Evolutionary conservation across 2,797 vertebrate species (phyloP), one percentile per base, ranked within the genome.

Genomic region (Percopsis omiscomaycus): DNA sequence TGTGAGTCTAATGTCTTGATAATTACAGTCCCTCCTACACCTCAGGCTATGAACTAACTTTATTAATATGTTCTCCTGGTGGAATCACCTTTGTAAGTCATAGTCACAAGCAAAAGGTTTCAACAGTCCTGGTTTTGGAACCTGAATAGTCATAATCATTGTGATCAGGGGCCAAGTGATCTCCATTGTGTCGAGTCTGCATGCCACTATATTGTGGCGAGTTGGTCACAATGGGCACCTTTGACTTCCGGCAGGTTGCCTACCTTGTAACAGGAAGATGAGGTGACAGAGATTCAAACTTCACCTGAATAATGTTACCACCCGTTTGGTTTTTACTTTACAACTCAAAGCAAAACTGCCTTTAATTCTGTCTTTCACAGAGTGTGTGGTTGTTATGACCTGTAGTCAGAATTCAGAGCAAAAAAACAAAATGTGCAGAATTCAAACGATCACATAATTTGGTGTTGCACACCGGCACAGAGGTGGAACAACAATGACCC

Each of bases 111-210:
- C 65, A 52, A n/a, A n/a, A 62, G 65, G 73, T 76, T 78, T 75
- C 79, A 85, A 88, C 77, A 55, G 73, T 50, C 51, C 37, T 71
- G 37, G 68, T 83, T 83, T 82, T 75, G 80, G 84, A 86, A 84
- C 11, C 1, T 44, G 78, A 78, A 88, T 62, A 81, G 69, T 14
- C 48, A 59, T 71, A 64, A 85, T 86, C 64, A 77, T 55, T 58
- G 32, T 28, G 14, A 70, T 74, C 53, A 50, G 58, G 75, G 86
- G 77, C 75, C 80, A 80, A 87, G 74, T 59, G 78, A 78, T 74
- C 75, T 73, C 32, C 27, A 57, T 64, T 53, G 73, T 66, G 70
- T 64, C 0, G 27, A 51, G 54, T 64, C 73, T 72, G 77, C 65
- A 64, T 54, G 1, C 11, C 76, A 71, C 63, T 61, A 79, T 55